Evolutionary conservation across 2,888 invertebrate genomes (phyloP).

Genomic region (Xestia c-nigrum): DNA sequence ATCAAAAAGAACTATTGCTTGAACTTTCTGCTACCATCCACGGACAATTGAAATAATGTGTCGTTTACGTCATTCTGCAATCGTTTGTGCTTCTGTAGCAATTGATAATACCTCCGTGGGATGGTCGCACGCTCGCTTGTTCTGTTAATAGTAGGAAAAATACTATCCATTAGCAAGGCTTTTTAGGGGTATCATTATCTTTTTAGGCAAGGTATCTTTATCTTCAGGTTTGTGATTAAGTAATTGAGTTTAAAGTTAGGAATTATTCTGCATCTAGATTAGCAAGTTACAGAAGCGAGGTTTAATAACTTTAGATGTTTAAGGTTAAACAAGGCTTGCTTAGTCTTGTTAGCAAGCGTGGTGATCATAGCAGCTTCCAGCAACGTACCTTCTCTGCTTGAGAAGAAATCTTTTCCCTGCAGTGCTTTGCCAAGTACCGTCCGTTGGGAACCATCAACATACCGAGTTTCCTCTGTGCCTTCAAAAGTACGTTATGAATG

Average conservation of each 20-base stretch:
- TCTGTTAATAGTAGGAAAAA: not conserved
- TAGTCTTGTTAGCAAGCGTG: too few species aligned
- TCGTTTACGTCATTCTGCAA: conserved; percentile 26
- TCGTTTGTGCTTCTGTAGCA: conserved; percentile 30
- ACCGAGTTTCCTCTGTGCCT: not conserved
- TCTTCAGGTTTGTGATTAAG: not conserved
- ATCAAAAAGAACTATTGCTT: not conserved
- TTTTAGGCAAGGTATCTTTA: not conserved
- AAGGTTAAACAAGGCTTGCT: too few species aligned
- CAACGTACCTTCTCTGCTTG: too few species aligned
- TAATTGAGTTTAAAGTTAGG: not conserved
- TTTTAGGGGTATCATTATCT: conserved; percentile 7
- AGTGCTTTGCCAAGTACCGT: too few species aligned
- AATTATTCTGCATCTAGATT: not conserved
- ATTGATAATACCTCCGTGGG: conserved; percentile 53
- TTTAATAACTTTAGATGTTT: too few species aligned
- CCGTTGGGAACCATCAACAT: too few species aligned
- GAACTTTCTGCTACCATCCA: not conserved
- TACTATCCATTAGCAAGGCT: conserved; percentile 4
- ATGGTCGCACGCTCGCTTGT: conserved; percentile 50
- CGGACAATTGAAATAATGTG: conserved; percentile 32
- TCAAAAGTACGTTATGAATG: not conserved
- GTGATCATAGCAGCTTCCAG: too few species aligned
- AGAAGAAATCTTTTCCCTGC: too few species aligned
- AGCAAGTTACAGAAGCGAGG: too few species aligned